Conservation (phyloP, 92 coral and sea anemone species). For the Epizoanthus scotinus region DNA sequence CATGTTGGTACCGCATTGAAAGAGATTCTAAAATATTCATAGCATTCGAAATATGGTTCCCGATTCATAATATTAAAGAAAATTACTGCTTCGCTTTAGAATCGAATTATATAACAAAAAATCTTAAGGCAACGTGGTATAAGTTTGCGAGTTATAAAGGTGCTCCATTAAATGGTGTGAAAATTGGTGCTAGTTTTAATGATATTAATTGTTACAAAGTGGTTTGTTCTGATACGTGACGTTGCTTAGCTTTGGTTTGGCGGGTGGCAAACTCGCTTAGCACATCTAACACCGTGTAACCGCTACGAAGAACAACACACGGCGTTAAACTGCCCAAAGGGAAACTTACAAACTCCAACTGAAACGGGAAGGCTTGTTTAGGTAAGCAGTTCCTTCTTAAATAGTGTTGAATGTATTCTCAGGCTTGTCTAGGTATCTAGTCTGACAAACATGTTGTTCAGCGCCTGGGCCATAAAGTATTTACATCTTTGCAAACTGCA, state of each 20-base stretch:
- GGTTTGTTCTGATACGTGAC: slow-evolving; percentile 22
- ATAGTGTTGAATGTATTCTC: too few species aligned
- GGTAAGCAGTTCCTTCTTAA: too few species aligned
- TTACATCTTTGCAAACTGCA: too few species aligned
- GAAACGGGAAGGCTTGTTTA: too few species aligned
- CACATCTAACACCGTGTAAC: too few species aligned
- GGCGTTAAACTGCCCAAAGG: too few species aligned
- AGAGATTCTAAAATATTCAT: slow-evolving; percentile 33
- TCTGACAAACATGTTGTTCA: too few species aligned
- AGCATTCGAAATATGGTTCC: slow-evolving; percentile 1
- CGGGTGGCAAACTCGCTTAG: slow-evolving; percentile 26
- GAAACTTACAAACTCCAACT: too few species aligned
- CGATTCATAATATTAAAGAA: background rate
- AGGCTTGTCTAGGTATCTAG: too few species aligned
- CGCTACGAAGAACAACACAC: too few species aligned
- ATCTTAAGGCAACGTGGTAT: background rate
- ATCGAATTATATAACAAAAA: background rate
- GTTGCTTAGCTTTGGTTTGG: slow-evolving; percentile 20
- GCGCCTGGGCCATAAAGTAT: too few species aligned
- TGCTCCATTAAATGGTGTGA: background rate
- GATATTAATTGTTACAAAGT: slow-evolving; percentile 21
- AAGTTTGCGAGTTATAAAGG: background rate
- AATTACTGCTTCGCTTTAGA: too few species aligned
- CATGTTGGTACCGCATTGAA: slow-evolving; percentile 11
- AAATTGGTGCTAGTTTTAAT: background rate